These are phyloP conservation scores for Pangasius sanitwongsei DNA, from an alignment of 2,797 vertebrate species.

Conservation along the genomic window DNA sequence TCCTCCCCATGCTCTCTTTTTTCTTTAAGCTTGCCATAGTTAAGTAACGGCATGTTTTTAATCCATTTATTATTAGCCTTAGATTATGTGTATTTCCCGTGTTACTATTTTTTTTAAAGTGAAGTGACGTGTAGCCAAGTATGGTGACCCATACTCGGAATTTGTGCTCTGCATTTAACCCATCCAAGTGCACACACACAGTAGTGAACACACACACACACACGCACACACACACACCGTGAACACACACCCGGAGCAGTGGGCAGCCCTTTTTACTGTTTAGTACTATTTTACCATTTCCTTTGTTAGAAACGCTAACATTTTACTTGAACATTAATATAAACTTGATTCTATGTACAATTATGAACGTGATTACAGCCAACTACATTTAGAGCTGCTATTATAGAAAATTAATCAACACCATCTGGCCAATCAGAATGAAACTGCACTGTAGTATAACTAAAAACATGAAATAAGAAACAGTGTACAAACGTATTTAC, in stretches of 20 bases:
- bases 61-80: background rate
- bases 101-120: background rate
- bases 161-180: too few species aligned
- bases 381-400: background rate
- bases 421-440: background rate
- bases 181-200: too few species aligned
- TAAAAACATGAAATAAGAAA: background rate
- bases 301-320: background rate
- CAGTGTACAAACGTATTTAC: background rate
- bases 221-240: too few species aligned
- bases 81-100: background rate
- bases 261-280: too few species aligned
- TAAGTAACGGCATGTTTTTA: background rate
- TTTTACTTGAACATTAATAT: background rate
- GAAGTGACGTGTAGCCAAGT: too few species aligned
- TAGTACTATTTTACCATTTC: too few species aligned
- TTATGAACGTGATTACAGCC: background rate
- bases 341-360: background rate
- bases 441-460: background rate
- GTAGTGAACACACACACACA: too few species aligned
- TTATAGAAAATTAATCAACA: background rate
- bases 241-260: too few species aligned
- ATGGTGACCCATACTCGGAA: too few species aligned
- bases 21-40: background rate
- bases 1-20: too few species aligned